Conservation (phyloP, 2,113 vertebrate genomes). For the Scortum barcoo region DNA sequence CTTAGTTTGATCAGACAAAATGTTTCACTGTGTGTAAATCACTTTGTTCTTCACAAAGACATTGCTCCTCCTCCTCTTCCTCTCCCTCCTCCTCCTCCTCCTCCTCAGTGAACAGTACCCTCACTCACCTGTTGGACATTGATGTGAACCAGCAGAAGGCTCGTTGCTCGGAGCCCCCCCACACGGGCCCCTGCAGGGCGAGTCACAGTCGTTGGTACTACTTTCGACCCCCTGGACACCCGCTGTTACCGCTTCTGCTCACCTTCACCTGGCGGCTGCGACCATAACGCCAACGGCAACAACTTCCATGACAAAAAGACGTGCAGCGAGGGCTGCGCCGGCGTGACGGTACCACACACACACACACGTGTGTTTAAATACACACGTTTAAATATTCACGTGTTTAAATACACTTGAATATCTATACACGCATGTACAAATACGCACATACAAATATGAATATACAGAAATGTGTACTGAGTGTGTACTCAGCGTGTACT, state of each 20-base stretch:
- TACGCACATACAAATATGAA: too few relatives aligned
- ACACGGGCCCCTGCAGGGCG: conserved; percentile 87
- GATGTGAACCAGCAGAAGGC: conserved; percentile 71
- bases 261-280: conserved; percentile 93
- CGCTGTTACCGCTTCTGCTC: conserved; percentile 89
- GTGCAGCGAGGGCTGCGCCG: conserved; percentile 86
- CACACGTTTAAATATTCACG: too few relatives aligned
- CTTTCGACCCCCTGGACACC: conserved; percentile 85
- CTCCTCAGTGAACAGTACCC: conserved; percentile 76
- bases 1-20: too few relatives aligned
- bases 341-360: conserved; percentile 81
- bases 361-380: too few relatives aligned
- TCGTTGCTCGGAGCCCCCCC: conserved; percentile 89
- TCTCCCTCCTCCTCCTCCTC: conserved; percentile 42
- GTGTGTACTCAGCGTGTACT: background rate
- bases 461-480: too few relatives aligned
- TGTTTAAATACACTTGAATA: too few relatives aligned
- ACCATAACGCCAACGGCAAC: conserved; percentile 89
- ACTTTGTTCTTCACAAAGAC: background rate
- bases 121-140: conserved; percentile 73
- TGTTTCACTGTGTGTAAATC: background rate
- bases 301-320: conserved; percentile 85
- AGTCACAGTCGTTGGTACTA: conserved; percentile 91
- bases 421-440: too few relatives aligned
- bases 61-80: conserved; percentile 21